Base-by-base conservation (phyloP, 2,797 vertebrate genomes). In the Rallus crepitans region DNA sequence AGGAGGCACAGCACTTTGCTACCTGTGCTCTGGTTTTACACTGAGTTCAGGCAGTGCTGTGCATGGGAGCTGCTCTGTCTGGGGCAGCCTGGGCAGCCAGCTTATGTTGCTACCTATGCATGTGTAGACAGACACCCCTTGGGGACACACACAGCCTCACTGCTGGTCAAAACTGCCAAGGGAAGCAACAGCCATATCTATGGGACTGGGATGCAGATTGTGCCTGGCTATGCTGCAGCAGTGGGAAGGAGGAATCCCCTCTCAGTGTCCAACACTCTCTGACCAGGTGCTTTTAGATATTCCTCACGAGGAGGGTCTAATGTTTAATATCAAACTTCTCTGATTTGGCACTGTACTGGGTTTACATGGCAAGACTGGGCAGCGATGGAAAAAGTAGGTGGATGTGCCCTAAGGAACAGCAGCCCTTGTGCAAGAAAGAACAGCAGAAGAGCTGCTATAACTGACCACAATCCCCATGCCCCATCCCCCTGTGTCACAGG, bases 121-220 rank as follows among this genome's bases (percentile, higher is more conserved):
- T 3, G 33, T 0, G 5, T 2, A 12, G 2, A 5, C 48, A 12
- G 2, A 5, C 48, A 81, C 7, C 4, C 25, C 19, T 18, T 39
- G 16, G 19, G 30, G 31, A 48, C 17, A 68, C 15, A 20, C 5
- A 50, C 30, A 61, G 33, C 19, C 50, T 73, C 55, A 23, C 25
- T 27, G 42, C 1, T 1, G 28, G 18, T 70, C 57, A 71, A 35
- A 42, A 28, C 3, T 9, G 9, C 10, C 55, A 48, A 57, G 6
- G 45, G 23, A 11, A 71, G 63, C 1, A 42, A 15, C 21, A 64
- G 56, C 8, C 70, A 19, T 12, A 24, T 7, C 7, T 1, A 1
- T 3, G 3, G 23, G 12, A 60, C 9, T 7, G 25, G 27, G 6
- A 40, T 42, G 68, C 48, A 50, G 39, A 31, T 7, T 9, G 11